Evolutionary conservation across 2,888 invertebrate genomes (phyloP).

Genomic region (Watsonalla cultraria): DNA sequence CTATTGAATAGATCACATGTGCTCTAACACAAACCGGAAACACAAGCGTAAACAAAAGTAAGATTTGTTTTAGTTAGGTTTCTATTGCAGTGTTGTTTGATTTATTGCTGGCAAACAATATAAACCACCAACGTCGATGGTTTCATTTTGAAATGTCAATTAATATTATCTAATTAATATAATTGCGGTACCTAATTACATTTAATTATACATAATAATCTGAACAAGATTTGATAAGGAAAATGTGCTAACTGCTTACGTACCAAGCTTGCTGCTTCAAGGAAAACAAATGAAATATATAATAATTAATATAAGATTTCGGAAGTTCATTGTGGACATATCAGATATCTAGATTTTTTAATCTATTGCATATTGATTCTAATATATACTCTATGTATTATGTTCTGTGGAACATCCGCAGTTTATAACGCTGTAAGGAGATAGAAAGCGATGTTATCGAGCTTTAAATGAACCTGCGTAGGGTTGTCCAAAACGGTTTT

Average conservation of each 20-base stretch:
- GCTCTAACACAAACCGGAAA: conserved; percentile 47
- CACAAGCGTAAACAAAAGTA: conserved; percentile 57
- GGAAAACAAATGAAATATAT: no score
- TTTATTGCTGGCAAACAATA: conserved; percentile 36
- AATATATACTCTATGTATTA: no score
- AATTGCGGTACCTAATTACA: no score
- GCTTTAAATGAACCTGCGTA: conserved; percentile 12
- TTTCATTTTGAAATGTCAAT: conserved; percentile 4
- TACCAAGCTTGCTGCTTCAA: no score
- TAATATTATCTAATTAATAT: neutral
- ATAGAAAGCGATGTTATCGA: conserved; percentile 27
- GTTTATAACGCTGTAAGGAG: conserved; percentile 16
- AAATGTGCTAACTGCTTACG: no score
- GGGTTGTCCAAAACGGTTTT: neutral
- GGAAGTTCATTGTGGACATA: no score
- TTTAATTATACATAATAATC: no score
- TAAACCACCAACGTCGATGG: conserved; percentile 55
- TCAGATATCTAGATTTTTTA: no score
- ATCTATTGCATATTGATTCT: no score
- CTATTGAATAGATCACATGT: conserved; percentile 33
- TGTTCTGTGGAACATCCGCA: neutral
- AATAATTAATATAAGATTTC: no score
- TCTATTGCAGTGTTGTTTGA: conserved; percentile 33
- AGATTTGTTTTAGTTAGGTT: conserved; percentile 51
- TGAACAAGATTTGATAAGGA: no score